Percentiles rank a stretch among this genome's conserved stretches.
Conservation (phyloP, 2,888 invertebrate species). For the Bombyx huttoni region DNA sequence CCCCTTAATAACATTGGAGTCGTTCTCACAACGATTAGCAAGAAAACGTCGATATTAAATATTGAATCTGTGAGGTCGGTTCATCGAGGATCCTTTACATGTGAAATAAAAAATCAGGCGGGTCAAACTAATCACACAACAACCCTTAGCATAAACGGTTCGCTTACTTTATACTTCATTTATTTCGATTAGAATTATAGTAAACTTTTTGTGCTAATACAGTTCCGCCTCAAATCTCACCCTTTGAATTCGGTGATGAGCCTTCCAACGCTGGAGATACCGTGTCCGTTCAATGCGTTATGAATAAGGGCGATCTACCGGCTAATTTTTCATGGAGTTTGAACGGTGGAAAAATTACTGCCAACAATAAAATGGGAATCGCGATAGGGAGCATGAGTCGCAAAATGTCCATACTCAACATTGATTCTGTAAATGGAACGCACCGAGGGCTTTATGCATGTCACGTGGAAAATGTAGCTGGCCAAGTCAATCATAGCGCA, state of each 20-base stretch:
- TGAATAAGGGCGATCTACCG: conserved; percentile 85
- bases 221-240: conserved; percentile 79
- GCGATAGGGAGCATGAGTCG: conserved; percentile 75
- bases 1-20: conserved; percentile 71
- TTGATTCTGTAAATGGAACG: conserved; percentile 77
- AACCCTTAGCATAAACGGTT: conserved; percentile 75
- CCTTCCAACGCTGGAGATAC: conserved; percentile 82
- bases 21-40: conserved; percentile 72
- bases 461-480: conserved; percentile 78
- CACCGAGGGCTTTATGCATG: conserved; percentile 84
- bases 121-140: conserved; percentile 74
- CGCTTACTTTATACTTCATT: conserved; percentile 13
- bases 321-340: conserved; percentile 81
- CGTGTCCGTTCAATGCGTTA: conserved; percentile 81
- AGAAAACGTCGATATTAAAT: conserved; percentile 75
- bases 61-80: conserved; percentile 75
- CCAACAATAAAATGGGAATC: conserved; percentile 70
- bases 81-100: conserved; percentile 77
- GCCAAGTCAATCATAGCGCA: conserved; percentile 77
- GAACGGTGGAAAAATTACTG: conserved; percentile 65
- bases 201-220: conserved; percentile 33
- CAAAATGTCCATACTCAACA: conserved; percentile 77
- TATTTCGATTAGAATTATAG: conserved; percentile 6
- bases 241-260: conserved; percentile 77
- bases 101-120: conserved; percentile 75